Evolutionary conservation across 2,113 vertebrate species (phyloP).

Genomic region (Nannobrachium achirus): DNA sequence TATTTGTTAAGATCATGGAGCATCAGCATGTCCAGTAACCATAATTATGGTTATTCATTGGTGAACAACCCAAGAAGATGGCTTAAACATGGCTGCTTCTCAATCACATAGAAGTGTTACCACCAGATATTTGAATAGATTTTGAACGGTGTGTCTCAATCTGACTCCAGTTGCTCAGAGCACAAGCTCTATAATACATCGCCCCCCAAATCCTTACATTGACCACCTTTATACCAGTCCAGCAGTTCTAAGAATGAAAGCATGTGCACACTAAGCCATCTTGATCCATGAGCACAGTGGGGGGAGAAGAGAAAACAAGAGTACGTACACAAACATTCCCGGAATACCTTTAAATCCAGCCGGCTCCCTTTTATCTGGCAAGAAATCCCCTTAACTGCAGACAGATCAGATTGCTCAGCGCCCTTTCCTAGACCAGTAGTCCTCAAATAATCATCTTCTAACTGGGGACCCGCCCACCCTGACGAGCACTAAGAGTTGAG

Average conservation of each 20-base stretch:
- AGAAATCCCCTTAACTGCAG: slow-evolving; percentile 15
- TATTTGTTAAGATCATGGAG: background rate
- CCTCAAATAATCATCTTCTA: too few relatives aligned
- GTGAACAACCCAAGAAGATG: background rate
- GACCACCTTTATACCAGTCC: background rate
- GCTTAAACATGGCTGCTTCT: background rate
- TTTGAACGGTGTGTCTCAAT: background rate
- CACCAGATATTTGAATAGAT: background rate
- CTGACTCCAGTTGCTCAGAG: background rate
- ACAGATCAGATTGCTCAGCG: slow-evolving; percentile 41
- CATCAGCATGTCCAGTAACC: background rate
- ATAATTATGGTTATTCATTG: background rate
- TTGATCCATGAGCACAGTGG: background rate
- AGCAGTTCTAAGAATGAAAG: background rate
- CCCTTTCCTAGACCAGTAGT: background rate
- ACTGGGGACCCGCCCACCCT: too few relatives aligned
- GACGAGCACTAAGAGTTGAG: too few relatives aligned
- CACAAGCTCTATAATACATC: background rate
- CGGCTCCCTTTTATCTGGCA: slow-evolving; percentile 14
- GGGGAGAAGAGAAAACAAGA: slow-evolving; percentile 21
- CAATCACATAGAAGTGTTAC: background rate
- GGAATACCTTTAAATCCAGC: slow-evolving; percentile 17
- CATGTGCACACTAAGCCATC: slow-evolving; percentile 4
- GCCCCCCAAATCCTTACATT: background rate
- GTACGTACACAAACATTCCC: background rate